Conservation (phyloP, 2,888 invertebrate species). For the Hylaea fasciaria region DNA sequence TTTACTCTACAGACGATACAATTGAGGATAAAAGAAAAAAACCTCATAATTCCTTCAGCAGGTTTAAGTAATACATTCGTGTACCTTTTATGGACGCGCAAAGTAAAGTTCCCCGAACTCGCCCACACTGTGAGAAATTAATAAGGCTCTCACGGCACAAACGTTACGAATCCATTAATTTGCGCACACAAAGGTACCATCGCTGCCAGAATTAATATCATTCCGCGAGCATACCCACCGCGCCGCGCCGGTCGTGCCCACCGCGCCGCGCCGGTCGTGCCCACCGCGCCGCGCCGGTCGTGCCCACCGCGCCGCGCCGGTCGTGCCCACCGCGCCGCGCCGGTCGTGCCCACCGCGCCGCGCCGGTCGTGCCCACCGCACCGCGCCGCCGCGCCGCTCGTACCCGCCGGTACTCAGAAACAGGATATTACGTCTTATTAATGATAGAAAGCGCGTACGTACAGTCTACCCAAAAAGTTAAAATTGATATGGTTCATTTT, state of each 20-base stretch:
- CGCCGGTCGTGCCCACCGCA: no score
- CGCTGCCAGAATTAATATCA: conserved; percentile 15
- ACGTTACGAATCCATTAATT: no score
- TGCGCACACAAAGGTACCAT: conserved; percentile 9
- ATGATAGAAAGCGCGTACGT: conserved; percentile 6
- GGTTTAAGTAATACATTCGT: no score
- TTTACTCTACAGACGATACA: no score
- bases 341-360: no score
- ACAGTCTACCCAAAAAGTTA: conserved; percentile 8
- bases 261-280: no score
- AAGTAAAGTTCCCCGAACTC: background rate
- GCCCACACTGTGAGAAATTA: background rate
- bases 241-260: background rate
- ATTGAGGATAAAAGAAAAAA: background rate
- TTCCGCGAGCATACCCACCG: background rate
- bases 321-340: background rate
- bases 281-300: no score
- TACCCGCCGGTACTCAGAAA: conserved; percentile 5
- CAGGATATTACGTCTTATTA: conserved; percentile 12
- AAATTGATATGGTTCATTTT: conserved; percentile 11
- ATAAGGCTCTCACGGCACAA: no score
- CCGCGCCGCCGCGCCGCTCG: no score
- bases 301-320: no score
- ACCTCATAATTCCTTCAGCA: no score
- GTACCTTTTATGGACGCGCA: background rate